Evolutionary conservation across 1,140 invertebrate species (phyloP).

Genomic region (Mamestra configurata): DNA sequence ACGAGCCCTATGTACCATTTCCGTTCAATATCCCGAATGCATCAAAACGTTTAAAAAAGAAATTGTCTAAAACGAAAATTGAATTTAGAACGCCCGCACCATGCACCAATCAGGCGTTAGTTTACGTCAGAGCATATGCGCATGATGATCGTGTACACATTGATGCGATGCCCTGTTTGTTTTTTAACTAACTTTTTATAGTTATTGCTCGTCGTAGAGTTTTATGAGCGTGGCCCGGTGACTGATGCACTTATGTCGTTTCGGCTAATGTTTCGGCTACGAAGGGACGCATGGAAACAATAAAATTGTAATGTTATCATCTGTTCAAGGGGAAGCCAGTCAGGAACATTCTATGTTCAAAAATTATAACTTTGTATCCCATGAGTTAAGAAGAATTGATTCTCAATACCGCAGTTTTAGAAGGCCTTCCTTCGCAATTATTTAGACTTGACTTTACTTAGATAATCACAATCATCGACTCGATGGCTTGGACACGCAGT

Average conservation of each 20-base stretch:
- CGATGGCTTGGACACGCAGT: slow-evolving; percentile 7
- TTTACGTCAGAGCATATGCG: slow-evolving; percentile 56
- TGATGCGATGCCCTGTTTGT: slow-evolving; percentile 55
- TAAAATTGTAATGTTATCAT: slow-evolving; percentile 30
- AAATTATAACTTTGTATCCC: not conserved
- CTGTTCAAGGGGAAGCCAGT: not conserved
- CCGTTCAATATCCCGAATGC: slow-evolving; percentile 5
- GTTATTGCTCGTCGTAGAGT: slow-evolving; percentile 59
- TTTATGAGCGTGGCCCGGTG: slow-evolving; percentile 60
- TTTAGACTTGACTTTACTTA: slow-evolving; percentile 30
- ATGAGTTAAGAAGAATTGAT: no score
- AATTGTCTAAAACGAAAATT: not conserved
- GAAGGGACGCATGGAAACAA: slow-evolving; percentile 26
- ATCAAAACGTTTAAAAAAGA: slow-evolving; percentile 9
- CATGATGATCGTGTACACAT: slow-evolving; percentile 40
- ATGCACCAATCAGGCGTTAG: slow-evolving; percentile 35
- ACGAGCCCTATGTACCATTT: not conserved
- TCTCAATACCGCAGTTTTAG: not conserved
- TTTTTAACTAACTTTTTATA: slow-evolving; percentile 59
- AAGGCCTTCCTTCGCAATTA: not conserved
- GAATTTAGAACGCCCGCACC: slow-evolving; percentile 20
- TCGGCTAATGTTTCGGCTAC: not conserved
- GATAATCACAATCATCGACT: slow-evolving; percentile 11
- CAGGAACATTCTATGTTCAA: not conserved
- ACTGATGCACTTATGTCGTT: slow-evolving; percentile 55